phyloP scores from a whole-genome alignment of 2,888 invertebrate species.

The Deilephila elpenor region DNA sequence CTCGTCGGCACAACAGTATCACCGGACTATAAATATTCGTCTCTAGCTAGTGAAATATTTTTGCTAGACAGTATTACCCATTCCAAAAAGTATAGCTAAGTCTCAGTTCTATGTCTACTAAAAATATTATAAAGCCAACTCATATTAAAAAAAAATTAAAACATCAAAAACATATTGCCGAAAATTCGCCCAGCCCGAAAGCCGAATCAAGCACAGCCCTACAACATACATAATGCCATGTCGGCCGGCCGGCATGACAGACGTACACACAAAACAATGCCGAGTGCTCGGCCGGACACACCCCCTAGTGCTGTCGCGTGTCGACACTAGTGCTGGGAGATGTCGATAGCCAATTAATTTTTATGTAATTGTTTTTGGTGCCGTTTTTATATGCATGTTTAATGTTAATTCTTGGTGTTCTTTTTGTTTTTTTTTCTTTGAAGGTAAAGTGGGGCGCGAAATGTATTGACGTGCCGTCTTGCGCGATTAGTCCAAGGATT shows the following conservation, averaged over 20 bases:
- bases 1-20: too few relatives aligned
- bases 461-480: background rate
- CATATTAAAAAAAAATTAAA: too few relatives aligned
- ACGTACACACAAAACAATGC: constrained; percentile 82
- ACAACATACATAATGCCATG: constrained; percentile 52
- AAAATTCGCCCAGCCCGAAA: background rate
- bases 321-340: constrained; percentile 31
- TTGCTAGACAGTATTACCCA: too few relatives aligned
- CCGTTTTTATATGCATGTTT: constrained; percentile 5
- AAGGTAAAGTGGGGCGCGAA: background rate
- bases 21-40: too few relatives aligned
- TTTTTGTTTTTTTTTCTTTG: background rate
- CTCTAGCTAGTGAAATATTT: too few relatives aligned
- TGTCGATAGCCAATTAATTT: constrained; percentile 20
- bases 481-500: background rate
- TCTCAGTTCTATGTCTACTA: too few relatives aligned
- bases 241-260: constrained; percentile 75
- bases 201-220: constrained; percentile 18
- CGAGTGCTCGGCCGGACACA: constrained; percentile 74
- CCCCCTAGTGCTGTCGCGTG: constrained; percentile 57
- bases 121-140: too few relatives aligned
- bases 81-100: too few relatives aligned
- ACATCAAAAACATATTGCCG: background rate
- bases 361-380: background rate
- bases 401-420: constrained; percentile 6